phyloP scores from a whole-genome alignment of 2,888 invertebrate genomes.

The Nemoura dubitans region DNA sequence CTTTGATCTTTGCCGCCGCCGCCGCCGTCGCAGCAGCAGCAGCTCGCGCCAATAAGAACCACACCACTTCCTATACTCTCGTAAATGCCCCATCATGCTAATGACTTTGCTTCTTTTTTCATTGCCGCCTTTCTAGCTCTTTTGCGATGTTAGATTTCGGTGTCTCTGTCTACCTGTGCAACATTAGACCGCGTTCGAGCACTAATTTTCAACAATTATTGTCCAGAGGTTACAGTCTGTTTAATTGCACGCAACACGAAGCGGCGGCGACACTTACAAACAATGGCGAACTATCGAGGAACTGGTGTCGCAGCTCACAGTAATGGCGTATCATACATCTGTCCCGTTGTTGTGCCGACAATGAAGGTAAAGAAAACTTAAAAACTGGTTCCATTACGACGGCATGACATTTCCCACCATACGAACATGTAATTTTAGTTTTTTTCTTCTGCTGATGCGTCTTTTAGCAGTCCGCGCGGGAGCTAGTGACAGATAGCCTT shows the following conservation, averaged over 20 bases:
- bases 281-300: neutral
- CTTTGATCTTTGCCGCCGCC: slow-evolving; percentile 21
- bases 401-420: slow-evolving; percentile 26
- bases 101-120: slow-evolving; percentile 5
- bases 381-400: slow-evolving; percentile 22
- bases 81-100: slow-evolving; percentile 43
- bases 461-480: neutral
- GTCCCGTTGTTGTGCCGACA: neutral
- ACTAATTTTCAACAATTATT: slow-evolving; percentile 18
- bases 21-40: neutral
- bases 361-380: neutral
- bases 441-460: neutral
- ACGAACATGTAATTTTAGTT: slow-evolving; percentile 13
- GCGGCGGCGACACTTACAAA: neutral
- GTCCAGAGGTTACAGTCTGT: neutral
- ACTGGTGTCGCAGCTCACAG: neutral
- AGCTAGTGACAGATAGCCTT: neutral
- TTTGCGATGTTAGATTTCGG: neutral
- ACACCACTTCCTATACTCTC: neutral
- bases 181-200: neutral
- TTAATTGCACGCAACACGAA: neutral
- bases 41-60: neutral
- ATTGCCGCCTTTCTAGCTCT: neutral
- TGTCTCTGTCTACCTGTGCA: neutral
- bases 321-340: slow-evolving; percentile 24